A percentile compares a stretch with the other conserved stretches of the same genome.
Conservation (phyloP, 2,888 invertebrate species). For the Trichopria drosophilae region DNA sequence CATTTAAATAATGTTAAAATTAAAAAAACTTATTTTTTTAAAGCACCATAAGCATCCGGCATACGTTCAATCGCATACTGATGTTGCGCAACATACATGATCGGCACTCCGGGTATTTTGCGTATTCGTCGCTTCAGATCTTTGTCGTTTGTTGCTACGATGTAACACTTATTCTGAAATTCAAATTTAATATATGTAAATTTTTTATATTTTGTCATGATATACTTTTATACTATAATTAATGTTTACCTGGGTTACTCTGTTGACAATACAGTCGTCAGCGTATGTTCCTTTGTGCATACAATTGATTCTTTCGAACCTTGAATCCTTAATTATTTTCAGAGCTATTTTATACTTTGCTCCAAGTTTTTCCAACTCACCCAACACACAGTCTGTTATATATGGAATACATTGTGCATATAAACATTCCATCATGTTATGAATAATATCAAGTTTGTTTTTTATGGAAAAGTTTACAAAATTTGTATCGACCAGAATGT, state of each 20-base stretch:
- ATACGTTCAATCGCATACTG: slow-evolving; percentile 95
- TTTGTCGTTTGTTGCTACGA: slow-evolving; percentile 98
- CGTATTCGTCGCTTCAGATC: slow-evolving; percentile 93
- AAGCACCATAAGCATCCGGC: slow-evolving; percentile 98
- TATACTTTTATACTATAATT: background rate
- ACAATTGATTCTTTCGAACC: slow-evolving; percentile 91
- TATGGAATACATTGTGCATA: slow-evolving; percentile 99
- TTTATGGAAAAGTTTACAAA: slow-evolving; percentile 98
- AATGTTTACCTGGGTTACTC: slow-evolving; percentile 77
- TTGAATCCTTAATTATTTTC: slow-evolving; percentile 89
- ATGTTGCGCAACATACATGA: slow-evolving; percentile 94
- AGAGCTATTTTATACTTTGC: slow-evolving; percentile 92
- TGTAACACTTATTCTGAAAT: slow-evolving; percentile 94
- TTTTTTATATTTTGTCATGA: background rate
- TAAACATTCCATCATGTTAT: slow-evolving; percentile 98
- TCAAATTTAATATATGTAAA: slow-evolving; percentile 14
- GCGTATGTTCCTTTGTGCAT: slow-evolving; percentile 98
- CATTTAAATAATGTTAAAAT: too few relatives aligned
- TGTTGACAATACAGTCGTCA: slow-evolving; percentile 95
- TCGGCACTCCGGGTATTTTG: slow-evolving; percentile 98
- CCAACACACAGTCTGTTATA: slow-evolving; percentile 96
- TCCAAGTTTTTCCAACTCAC: slow-evolving; percentile 95
- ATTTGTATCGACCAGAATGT: slow-evolving; percentile 95
- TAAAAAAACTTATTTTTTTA: too few relatives aligned
- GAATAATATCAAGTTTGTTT: slow-evolving; percentile 93